Evolutionary conservation across 2,113 vertebrate species (phyloP).

Genomic region (Buteo buteo): DNA sequence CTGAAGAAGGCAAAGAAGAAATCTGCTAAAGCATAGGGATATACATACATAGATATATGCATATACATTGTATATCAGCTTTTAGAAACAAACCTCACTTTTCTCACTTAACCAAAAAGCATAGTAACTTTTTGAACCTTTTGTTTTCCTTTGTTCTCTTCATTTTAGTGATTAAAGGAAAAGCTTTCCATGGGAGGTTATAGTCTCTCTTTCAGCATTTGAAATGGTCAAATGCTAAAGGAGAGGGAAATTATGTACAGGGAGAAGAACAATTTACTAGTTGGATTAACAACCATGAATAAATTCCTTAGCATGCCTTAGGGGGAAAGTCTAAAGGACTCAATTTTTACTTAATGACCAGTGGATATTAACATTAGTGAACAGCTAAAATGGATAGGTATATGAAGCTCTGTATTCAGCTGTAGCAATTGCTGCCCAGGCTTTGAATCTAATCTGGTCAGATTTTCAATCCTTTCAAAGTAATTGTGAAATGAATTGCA

Average conservation of each 20-base stretch:
- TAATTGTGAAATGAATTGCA: constrained; percentile 30
- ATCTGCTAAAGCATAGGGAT: not conserved
- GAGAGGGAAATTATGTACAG: not conserved
- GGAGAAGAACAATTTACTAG: not conserved
- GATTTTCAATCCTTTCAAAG: constrained; percentile 16
- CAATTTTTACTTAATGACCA: not conserved
- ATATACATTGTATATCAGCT: not conserved
- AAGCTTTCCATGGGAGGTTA: not conserved
- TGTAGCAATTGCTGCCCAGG: not conserved
- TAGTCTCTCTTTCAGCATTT: not conserved
- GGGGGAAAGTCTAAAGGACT: not conserved
- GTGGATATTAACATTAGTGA: not conserved
- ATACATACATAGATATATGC: not conserved
- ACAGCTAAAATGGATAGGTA: not conserved
- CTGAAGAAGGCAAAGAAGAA: not conserved
- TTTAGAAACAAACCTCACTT: not conserved
- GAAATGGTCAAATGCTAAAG: not conserved
- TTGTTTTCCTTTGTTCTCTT: not conserved
- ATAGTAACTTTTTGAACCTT: not conserved
- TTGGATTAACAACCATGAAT: not conserved
- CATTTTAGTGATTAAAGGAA: not conserved
- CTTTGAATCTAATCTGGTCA: constrained; percentile 32
- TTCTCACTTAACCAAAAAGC: not conserved
- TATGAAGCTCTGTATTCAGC: not conserved
- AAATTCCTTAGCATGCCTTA: not conserved